Evolutionary conservation across 37 sponge, comb jelly and placozoan species (phyloP).

Genomic region (Halichondria panicea): DNA sequence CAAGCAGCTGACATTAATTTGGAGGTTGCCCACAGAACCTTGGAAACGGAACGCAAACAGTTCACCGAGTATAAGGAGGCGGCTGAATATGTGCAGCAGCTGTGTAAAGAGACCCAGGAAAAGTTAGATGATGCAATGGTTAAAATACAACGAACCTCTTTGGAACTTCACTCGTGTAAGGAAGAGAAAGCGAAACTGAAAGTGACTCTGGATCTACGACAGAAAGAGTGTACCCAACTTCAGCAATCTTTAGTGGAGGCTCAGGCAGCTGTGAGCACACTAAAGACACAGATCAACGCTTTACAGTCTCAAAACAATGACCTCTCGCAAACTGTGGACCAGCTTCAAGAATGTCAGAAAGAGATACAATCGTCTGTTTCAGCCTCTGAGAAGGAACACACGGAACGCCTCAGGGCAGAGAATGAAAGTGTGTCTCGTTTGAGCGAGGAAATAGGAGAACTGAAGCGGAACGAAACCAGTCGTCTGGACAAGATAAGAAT

Average conservation of each 20-base stretch:
- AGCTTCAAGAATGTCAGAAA: conserved; percentile 6
- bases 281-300: background rate
- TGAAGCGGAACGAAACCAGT: background rate
- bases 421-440: too few relatives aligned
- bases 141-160: background rate
- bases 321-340: conserved; percentile 16
- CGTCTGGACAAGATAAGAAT: conserved; percentile 1
- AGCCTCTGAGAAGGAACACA: conserved; percentile 15
- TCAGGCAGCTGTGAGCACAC: background rate
- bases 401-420: too few relatives aligned
- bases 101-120: background rate
- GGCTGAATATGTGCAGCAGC: conserved; percentile 5
- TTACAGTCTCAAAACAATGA: conserved; percentile 18
- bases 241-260: background rate
- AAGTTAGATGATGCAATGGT: background rate
- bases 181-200: conserved; percentile 30
- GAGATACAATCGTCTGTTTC: conserved; percentile 20
- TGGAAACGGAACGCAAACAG: too few relatives aligned
- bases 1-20: conserved; percentile 18
- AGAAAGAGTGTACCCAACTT: conserved; percentile 28
- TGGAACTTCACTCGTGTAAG: conserved; percentile 7
- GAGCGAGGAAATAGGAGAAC: conserved; percentile 2
- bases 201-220: conserved; percentile 25
- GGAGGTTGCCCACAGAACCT: background rate
- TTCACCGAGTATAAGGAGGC: background rate